phyloP scores from a whole-genome alignment of 2,113 vertebrate genomes.

The Odocoileus virginianus region DNA sequence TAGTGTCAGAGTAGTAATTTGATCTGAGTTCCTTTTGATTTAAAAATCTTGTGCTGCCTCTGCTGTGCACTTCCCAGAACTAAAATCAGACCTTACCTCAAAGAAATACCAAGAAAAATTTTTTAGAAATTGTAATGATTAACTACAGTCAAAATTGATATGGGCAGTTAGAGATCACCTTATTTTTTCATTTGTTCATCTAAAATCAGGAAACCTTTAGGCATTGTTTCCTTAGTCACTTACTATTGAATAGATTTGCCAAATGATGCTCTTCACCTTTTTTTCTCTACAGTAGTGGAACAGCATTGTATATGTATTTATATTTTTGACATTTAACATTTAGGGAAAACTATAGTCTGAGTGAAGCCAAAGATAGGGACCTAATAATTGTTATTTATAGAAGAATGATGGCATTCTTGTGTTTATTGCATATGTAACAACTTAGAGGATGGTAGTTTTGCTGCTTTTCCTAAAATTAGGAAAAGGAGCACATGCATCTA shows the following conservation, averaged over 20 bases:
- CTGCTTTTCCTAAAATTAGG: background rate
- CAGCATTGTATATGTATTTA: background rate
- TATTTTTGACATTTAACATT: slow-evolving; percentile 27
- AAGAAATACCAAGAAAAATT: background rate
- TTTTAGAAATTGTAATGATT: slow-evolving; percentile 48
- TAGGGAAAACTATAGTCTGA: background rate
- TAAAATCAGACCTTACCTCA: slow-evolving; percentile 3
- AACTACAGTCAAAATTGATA: background rate
- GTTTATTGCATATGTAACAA: background rate
- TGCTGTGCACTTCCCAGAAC: background rate
- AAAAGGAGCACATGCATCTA: background rate
- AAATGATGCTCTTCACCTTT: background rate
- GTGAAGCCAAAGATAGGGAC: background rate
- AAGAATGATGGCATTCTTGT: background rate
- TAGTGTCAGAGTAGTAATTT: slow-evolving; percentile 3
- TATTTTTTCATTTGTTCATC: background rate
- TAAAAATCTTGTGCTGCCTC: background rate
- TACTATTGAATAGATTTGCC: background rate
- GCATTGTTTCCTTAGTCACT: background rate
- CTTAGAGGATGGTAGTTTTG: background rate
- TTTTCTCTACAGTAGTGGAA: slow-evolving; percentile 5
- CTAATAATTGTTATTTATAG: slow-evolving; percentile 7
- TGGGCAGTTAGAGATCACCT: background rate
- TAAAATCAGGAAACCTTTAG: slow-evolving; percentile 15
- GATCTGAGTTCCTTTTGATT: background rate